Percentiles rank a stretch among this genome's conserved stretches.
Conservation (phyloP, 1,140 invertebrate genomes). For the Achatina immaculata region DNA sequence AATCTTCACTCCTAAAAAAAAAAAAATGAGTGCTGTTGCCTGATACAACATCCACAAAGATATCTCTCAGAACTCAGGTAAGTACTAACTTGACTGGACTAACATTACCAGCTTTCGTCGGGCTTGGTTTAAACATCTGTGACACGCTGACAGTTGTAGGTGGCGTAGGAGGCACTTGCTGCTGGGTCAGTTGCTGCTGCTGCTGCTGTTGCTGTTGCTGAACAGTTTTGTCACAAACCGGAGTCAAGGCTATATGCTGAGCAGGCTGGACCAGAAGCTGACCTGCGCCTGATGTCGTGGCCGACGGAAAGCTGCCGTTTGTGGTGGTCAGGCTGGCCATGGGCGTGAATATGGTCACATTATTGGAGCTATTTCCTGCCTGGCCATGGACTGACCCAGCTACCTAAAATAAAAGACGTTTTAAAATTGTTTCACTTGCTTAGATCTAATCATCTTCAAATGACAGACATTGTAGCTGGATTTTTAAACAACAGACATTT, state of each 20-base stretch:
- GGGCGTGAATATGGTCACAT: constrained; percentile 35
- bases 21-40: too few relatives aligned
- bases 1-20: too few relatives aligned
- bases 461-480: too few relatives aligned
- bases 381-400: constrained; percentile 21
- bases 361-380: constrained; percentile 11
- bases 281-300: neutral
- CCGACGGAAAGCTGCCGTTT: constrained; percentile 1
- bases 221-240: constrained; percentile 23
- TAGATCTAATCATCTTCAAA: too few relatives aligned
- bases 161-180: constrained; percentile 37
- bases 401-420: constrained; percentile 13
- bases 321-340: constrained; percentile 10
- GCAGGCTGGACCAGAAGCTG: constrained; percentile 32
- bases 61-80: too few relatives aligned
- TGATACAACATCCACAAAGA: too few relatives aligned
- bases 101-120: constrained; percentile 60
- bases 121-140: constrained; percentile 51
- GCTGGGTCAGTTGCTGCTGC: neutral
- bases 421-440: too few relatives aligned
- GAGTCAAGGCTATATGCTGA: constrained; percentile 40
- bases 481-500: too few relatives aligned
- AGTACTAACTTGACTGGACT: too few relatives aligned
- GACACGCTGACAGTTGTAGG: constrained; percentile 44
- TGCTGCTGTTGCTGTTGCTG: constrained; percentile 10